Evolutionary conservation across 2,888 invertebrate species (phyloP).

Genomic region (Eristalis intricaria): DNA sequence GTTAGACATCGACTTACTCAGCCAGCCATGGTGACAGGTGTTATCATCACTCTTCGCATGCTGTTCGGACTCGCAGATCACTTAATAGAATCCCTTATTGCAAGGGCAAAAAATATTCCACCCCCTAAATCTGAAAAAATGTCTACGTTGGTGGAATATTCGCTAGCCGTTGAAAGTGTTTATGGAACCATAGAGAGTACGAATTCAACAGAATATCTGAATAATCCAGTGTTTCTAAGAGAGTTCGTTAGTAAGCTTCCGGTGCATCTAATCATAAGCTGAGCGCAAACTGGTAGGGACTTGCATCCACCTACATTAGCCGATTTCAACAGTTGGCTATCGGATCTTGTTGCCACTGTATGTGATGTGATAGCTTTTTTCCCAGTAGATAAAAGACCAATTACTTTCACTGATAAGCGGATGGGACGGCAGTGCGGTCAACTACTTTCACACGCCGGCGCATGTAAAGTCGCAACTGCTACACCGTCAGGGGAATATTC

Average conservation of each 20-base stretch:
- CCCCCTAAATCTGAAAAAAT: constrained; percentile 17
- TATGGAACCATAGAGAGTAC: constrained; percentile 30
- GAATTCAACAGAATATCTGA: constrained; percentile 17
- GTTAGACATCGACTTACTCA: constrained; percentile 30
- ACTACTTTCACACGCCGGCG: background rate
- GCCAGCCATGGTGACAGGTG: constrained; percentile 16
- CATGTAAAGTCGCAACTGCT: background rate
- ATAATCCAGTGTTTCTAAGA: no score
- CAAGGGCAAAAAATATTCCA: constrained; percentile 1
- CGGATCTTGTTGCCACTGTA: constrained; percentile 5
- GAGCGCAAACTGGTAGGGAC: background rate
- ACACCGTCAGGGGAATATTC: background rate
- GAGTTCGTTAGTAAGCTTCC: constrained; percentile 29
- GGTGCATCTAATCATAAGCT: constrained; percentile 3
- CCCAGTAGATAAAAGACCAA: background rate
- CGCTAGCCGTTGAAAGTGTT: constrained; percentile 16
- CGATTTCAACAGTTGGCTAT: constrained; percentile 16
- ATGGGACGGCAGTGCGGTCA: background rate
- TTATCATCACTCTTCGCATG: constrained; percentile 26
- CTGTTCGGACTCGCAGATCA: constrained; percentile 23
- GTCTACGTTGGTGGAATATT: constrained; percentile 23
- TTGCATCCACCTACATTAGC: background rate
- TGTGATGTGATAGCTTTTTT: constrained; percentile 2
- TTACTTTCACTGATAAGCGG: background rate
- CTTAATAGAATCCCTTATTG: constrained; percentile 9